Evolutionary conservation across 2,797 vertebrate genomes (phyloP), one percentile per base, ranked within the genome.

Genomic region (Eutrigla gurnardus): DNA sequence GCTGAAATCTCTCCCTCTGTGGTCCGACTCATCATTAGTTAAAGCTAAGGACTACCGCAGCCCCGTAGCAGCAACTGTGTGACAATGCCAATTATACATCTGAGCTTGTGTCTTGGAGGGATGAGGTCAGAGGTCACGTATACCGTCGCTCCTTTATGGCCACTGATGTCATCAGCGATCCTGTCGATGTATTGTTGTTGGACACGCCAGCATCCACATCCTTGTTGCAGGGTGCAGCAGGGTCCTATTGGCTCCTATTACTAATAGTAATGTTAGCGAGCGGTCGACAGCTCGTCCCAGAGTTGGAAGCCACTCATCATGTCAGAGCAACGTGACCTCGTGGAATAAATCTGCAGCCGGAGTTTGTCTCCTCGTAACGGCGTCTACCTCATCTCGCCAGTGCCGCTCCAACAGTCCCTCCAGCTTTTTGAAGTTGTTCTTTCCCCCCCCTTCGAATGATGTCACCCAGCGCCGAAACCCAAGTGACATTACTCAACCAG

Each of bases 401-500:
- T 72, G 68, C 82, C 66, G 77, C 69, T 72, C 61, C 58, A 69
- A 71, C 84, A 69, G 68, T 82, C 83, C 59, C 60, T 84, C 75
- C 70, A 77, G 73, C 86, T 89, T 83, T 35, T 77, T 88, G 58
- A 87, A 89, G 60, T 83, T 89, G 82, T 86, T 87, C 76, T 75
- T 81, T 73, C 50, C 73, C 60, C 45, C 46, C 17, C 25, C 25
- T n/a, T 69, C 84, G 85, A 91, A 91, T 92, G 89, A 93, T 92
- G 86, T 92, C 91, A 92, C 84, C 86, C 72, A n/a, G 55, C 40
- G 36, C 84, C 73, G 75, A 88, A 89, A 86, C 82, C 86, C 86
- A 87, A 88, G 79, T 91, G 86, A 87, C 90, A 92, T 93, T 91
- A 92, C 88, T 93, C 90, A 90, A 88, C 35, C 76, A 65, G 88